phyloP scores from a whole-genome alignment of 1,140 invertebrate species.

The Globodera rostochiensis region DNA sequence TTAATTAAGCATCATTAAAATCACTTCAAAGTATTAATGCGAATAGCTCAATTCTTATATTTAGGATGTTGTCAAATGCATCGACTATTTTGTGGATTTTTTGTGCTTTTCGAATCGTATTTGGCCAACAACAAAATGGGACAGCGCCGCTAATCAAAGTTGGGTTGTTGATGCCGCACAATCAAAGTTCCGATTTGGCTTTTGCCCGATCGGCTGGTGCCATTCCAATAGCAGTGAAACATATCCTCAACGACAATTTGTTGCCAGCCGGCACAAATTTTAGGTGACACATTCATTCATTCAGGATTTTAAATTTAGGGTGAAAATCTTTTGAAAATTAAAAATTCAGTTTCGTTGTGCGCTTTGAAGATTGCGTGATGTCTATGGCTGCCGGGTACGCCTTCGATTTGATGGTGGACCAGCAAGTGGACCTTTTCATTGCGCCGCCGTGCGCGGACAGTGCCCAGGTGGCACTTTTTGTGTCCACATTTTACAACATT shows the following conservation, averaged over 20 bases:
- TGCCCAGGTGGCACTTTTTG: conserved; percentile 23
- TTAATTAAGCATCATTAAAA: too few relatives aligned
- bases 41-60: too few relatives aligned
- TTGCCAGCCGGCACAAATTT: background rate
- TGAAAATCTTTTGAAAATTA: too few relatives aligned
- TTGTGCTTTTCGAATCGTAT: background rate
- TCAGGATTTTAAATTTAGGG: too few relatives aligned
- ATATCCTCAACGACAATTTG: background rate
- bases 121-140: background rate
- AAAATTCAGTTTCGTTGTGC: background rate
- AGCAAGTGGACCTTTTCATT: conserved; percentile 46
- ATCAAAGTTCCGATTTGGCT: background rate
- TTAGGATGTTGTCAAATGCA: too few relatives aligned
- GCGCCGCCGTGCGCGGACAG: conserved; percentile 44
- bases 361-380: background rate
- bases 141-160: background rate
- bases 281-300: background rate
- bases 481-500: conserved; percentile 42
- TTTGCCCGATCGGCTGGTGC: background rate
- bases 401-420: conserved; percentile 32
- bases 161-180: background rate
- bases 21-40: too few relatives aligned
- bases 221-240: background rate
- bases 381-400: conserved; percentile 39
- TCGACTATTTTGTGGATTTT: background rate